Base-by-base conservation (phyloP, 2,888 invertebrate species). In the Chrysomela aeneicollis region DNA sequence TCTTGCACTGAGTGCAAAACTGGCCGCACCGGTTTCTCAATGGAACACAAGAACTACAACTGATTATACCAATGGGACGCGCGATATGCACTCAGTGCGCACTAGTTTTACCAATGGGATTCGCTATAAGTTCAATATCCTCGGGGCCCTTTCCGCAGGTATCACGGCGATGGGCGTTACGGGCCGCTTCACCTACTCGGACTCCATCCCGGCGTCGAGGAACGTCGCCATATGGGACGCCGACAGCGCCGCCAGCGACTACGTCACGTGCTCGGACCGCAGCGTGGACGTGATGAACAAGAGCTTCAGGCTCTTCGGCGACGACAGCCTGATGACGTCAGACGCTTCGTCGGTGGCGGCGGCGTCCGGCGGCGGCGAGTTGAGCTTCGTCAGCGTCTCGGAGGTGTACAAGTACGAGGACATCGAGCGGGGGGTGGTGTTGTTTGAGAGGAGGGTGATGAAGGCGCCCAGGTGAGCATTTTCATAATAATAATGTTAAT, bases 391-490 rank as follows among this genome's bases (percentile, higher is more conserved):
- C 0, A 88, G 85, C 71, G 85, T 92, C 53, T 86, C 89, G 1
- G 92, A 93, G 74, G 89, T 92, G 67, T 93, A 92, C 75, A 90
- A 88, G 57, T 92, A 93, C 76, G 87, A 89, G 22, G 93, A 93
- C 77, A 84, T 85, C 61, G 89, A 91, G 52, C 87, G 92, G 73
- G 88, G 90, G 52, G 85, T 93, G 0, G 86, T 89, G 3, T 85
- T 93, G 50, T 87, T 89, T 70, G 93, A 92, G 80, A 88, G 86
- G 73, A 85, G 89, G 74, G 74, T 88, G 58, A 82, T 87, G 1
- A 84, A 87, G 1, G 84, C 86, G 9, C 83, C 79, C 79, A 78
- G 86, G 88, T 88, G 78, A 86, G 85, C 83, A 5, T n/a, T n/a
- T n/a, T n/a, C n/a, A n/a, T n/a, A n/a, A n/a, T n/a, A n/a, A n/a